Evolutionary conservation across 2,888 invertebrate genomes (phyloP), one percentile per base, ranked within the genome.

Genomic region (Antitype chi): DNA sequence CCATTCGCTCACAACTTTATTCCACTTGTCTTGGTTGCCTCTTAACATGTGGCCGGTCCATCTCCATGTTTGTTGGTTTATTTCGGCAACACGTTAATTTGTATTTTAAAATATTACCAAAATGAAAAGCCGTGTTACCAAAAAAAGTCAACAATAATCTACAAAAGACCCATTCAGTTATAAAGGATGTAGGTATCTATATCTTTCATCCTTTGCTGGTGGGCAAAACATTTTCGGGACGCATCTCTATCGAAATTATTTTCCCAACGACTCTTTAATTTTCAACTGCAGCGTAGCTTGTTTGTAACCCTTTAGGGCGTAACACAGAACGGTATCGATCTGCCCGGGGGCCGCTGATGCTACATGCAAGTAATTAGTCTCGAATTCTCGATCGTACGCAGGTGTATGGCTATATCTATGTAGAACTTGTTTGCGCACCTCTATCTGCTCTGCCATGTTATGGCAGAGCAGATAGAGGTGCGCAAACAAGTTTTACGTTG

Each of bases 281-380:
- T n/a, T 59, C 17, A 43, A 15, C n/a, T 74, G 38, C 59, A 49
- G n/a, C 49, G n/a, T 13, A 60, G 1, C 5, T 49, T 17, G 23
- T 53, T 62, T 2, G 9, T n/a, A 15, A 43, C 43, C 53, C 17
- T 17, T 53, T 17, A 28, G 23, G 47, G 43, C 20, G 20, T 6
- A 62, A 28, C 74, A 53, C 49, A 9, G 38, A 23, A 25, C 25
- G 6, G 23, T 49, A 64, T 77, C 49, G 78, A 64, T n/a, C 15
- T 25, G 38, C 38, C 49, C n/a, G 17, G 23, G 7, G 17, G 23
- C 15, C 13, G n/a, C 5, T 15, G 47, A 53, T 25, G 53, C 62
- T 43, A 23, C 43, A n/a, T 23, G 47, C 55, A 25, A n/a, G 20
- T 32, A 52, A 25, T 28, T 43, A 52, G 4, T 76, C 20, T 28